Evolutionary conservation across 2,113 vertebrate species (phyloP).

Genomic region (Odontophorus gujanensis): DNA sequence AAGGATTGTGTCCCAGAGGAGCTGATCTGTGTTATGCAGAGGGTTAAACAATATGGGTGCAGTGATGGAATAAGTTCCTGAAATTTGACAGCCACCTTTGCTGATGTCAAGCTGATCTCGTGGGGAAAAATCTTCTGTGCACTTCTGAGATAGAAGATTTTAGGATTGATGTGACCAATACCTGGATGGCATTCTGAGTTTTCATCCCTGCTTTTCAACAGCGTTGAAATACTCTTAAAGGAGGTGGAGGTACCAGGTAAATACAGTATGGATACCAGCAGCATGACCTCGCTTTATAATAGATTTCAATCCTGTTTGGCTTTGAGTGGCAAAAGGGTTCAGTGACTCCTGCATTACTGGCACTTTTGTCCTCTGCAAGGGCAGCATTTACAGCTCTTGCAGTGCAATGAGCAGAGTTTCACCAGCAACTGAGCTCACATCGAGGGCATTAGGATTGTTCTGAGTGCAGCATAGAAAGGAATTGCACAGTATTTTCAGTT

Average conservation of each 20-base stretch:
- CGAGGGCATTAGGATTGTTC: not conserved
- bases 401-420: not conserved
- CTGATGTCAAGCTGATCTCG: not conserved
- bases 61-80: not conserved
- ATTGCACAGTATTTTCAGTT: fast-evolving
- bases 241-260: fast-evolving
- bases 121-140: not conserved
- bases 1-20: not conserved
- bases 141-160: not conserved
- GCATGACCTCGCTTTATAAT: not conserved
- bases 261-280: not conserved
- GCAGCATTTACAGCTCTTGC: not conserved
- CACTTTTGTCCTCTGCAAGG: fast-evolving
- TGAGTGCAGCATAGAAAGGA: not conserved
- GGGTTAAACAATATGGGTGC: not conserved
- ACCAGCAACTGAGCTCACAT: not conserved
- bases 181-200: not conserved
- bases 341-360: not conserved
- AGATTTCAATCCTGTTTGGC: not conserved
- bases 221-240: not conserved
- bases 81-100: not conserved
- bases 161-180: not conserved
- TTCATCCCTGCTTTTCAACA: not conserved
- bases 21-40: not conserved
- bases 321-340: not conserved